These are phyloP conservation scores for Panulirus ornatus DNA, from an alignment of 1,140 invertebrate species.

Conservation along the genomic window DNA sequence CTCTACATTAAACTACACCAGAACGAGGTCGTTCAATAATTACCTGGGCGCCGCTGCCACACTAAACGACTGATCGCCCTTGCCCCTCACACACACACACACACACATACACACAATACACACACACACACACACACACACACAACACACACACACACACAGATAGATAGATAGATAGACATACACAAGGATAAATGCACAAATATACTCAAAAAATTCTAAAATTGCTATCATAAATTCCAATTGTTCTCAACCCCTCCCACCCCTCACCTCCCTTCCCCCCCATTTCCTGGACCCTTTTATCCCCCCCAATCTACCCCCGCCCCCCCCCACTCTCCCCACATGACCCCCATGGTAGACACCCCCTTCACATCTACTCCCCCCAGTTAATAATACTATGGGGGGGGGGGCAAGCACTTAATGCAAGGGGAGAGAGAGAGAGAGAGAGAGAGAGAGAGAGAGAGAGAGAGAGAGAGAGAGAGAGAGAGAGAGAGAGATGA, in stretches of 20 bases:
- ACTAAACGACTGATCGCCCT: no score
- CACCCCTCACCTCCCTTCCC: background rate
- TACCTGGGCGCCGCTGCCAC: no score
- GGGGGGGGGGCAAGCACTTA: background rate
- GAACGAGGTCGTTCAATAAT: no score
- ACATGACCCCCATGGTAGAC: background rate
- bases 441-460: background rate
- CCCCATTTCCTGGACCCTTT: background rate
- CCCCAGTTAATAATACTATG: background rate
- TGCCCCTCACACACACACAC: no score
- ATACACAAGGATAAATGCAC: no score
- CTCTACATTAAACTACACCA: no score
- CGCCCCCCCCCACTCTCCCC: background rate
- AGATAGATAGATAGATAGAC: no score
- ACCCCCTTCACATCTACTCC: background rate
- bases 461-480: constrained; percentile 27
- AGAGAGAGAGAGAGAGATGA: background rate
- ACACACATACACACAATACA: no score
- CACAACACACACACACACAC: no score
- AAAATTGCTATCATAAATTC: no score
- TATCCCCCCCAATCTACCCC: background rate
- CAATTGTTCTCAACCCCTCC: background rate
- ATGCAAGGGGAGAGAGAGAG: background rate
- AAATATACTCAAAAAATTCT: no score
- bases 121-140: no score